Base-by-base conservation (phyloP, 2,888 invertebrate species). In the Azorinus chamasolen region DNA sequence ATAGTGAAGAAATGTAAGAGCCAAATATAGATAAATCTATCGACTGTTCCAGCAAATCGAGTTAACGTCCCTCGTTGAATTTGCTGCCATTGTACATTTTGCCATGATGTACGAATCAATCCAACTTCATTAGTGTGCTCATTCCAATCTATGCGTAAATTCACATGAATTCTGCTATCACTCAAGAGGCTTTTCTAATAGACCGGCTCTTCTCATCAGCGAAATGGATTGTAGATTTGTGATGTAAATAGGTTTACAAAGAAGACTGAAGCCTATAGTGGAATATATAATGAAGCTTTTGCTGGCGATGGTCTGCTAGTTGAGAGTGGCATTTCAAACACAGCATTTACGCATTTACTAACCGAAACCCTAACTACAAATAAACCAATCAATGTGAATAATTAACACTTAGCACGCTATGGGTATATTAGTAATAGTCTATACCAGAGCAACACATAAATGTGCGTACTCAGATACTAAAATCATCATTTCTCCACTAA, bases 21-120 rank as follows among this genome's bases (percentile, higher is more conserved):
- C 32, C 32, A 32, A 55, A 75, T 75, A 74, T 75, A 71, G 71
- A 73, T 70, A 72, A 71, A 76, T 65, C 65, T 73, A 58, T 65
- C 69, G 70, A 65, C 66, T 62, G 48, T 20, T 32, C 46, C 27
- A 43, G 41, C 68, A 76, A 80, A 80, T 80, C 72, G 73, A 76
- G 76, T 80, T 76, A 73, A 61, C 37, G 61, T 46, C 65, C 65
- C 68, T 53, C n/a, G 59, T 51, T 62, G 70, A 73, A 72, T 66
- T 62, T 59, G 54, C 39, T 45, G 51, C 50, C 37, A 57, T 46
- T 37, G 25, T 65, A 57, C 58, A 57, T 58, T 65, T 72, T 48
- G 32, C 41, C 50, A 45, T 18, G 43, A 62, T 72, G 51, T 66
- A 51, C 51, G 54, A 71, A 66, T 51, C 62, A 77, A 72, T 77